phyloP scores from a whole-genome alignment of 2,888 invertebrate genomes.

The Ypsolopha sequella region DNA sequence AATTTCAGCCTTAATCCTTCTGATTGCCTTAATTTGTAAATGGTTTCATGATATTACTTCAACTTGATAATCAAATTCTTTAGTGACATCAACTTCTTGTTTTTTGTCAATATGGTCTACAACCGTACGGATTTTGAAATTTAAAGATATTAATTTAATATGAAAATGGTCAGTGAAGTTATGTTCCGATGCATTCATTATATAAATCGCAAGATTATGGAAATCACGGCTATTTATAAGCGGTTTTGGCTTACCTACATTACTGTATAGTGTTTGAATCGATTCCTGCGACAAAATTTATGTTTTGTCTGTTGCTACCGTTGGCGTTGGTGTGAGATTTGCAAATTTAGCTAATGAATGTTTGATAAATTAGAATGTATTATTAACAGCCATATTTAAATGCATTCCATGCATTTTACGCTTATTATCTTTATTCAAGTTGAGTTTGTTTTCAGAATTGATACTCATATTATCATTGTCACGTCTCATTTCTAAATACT shows the following conservation, averaged over 20 bases:
- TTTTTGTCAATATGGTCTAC: neutral
- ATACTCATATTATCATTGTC: too few species aligned
- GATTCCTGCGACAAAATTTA: constrained; percentile 55
- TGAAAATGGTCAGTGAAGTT: constrained; percentile 31
- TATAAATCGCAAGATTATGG: constrained; percentile 64
- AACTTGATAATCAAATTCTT: neutral
- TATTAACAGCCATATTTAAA: too few species aligned
- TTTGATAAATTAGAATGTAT: too few species aligned
- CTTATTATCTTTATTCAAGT: too few species aligned
- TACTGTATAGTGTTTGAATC: constrained; percentile 40
- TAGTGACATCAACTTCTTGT: neutral
- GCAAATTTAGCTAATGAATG: constrained; percentile 13
- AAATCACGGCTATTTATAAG: constrained; percentile 57
- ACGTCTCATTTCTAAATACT: too few species aligned
- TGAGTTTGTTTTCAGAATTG: too few species aligned
- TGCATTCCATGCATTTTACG: too few species aligned
- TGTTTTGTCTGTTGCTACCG: constrained; percentile 55
- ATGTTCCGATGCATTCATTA: constrained; percentile 45
- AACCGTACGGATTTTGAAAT: too few species aligned
- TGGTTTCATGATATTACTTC: too few species aligned
- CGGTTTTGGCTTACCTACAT: constrained; percentile 58
- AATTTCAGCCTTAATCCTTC: constrained; percentile 5
- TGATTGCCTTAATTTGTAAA: neutral
- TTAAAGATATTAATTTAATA: neutral
- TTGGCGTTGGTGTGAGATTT: constrained; percentile 54